phyloP scores from a whole-genome alignment of 2,888 invertebrate species.

The Ochlodes sylvanus region DNA sequence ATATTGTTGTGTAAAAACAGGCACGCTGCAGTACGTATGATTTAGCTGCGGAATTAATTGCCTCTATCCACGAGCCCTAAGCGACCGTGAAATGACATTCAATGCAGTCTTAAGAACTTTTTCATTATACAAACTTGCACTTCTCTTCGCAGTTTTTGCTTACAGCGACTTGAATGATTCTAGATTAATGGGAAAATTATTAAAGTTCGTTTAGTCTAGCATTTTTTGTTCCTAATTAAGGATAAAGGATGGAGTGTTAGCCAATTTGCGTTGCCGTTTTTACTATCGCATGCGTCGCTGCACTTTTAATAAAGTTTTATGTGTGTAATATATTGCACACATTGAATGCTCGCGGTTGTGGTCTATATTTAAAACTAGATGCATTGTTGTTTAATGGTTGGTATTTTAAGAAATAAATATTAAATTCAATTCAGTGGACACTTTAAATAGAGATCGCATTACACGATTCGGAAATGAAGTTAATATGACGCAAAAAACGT shows the following conservation, averaged over 20 bases:
- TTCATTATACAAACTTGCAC: conserved; percentile 32
- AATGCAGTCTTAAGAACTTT: conserved; percentile 46
- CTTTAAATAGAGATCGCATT: conserved; percentile 33
- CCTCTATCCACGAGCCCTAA: conserved; percentile 49
- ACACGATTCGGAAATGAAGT: conserved; percentile 22
- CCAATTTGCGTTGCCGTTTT: conserved; percentile 50
- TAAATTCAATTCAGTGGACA: conserved; percentile 25
- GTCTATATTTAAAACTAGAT: conserved; percentile 34
- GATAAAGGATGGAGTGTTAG: conserved; percentile 53
- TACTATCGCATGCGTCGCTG: conserved; percentile 49
- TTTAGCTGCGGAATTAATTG: conserved; percentile 37
- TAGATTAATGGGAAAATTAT: conserved; percentile 51
- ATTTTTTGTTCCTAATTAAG: conserved; percentile 52
- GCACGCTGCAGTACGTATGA: conserved; percentile 18
- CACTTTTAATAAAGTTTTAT: conserved; percentile 39
- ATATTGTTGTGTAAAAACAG: conserved; percentile 23
- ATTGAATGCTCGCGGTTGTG: conserved; percentile 28
- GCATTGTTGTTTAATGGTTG: conserved; percentile 22
- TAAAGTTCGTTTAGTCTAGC: conserved; percentile 50
- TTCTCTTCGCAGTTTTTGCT: conserved; percentile 46
- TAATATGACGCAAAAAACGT: conserved; percentile 11
- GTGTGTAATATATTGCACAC: conserved; percentile 35
- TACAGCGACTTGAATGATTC: conserved; percentile 49
- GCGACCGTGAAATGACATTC: conserved; percentile 74
- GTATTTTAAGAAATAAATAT: conserved; percentile 33